Conservation (phyloP, 2,888 invertebrate genomes). For the Melieria crassipennis region DNA sequence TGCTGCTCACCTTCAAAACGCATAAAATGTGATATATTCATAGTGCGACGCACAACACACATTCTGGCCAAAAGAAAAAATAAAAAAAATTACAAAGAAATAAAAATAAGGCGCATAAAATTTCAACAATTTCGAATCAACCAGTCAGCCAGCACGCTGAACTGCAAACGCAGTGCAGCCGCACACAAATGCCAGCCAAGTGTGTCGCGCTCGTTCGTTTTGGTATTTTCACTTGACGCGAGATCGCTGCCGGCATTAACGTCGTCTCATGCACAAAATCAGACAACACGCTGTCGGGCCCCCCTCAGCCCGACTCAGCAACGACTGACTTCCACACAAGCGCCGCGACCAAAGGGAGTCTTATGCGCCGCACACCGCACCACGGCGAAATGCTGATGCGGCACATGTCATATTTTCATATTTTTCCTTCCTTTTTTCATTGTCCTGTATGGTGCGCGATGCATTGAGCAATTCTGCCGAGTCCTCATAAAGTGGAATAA, state of each 20-base stretch:
- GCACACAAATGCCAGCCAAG: conserved; percentile 30
- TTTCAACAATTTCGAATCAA: too few species aligned
- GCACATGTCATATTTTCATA: conserved; percentile 41
- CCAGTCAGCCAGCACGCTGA: too few species aligned
- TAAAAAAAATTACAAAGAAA: too few species aligned
- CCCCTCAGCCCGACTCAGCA: background rate
- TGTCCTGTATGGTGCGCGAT: background rate
- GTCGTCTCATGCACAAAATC: background rate
- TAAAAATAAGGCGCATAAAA: too few species aligned
- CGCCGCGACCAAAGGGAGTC: background rate
- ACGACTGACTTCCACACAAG: background rate
- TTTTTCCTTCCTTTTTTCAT: background rate
- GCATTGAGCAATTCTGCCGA: background rate
- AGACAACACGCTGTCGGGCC: background rate
- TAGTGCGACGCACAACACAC: too few species aligned
- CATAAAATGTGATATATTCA: conserved; percentile 12
- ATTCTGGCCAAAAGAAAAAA: too few species aligned
- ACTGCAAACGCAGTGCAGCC: conserved; percentile 19
- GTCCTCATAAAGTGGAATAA: background rate
- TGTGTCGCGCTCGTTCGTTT: conserved; percentile 33
- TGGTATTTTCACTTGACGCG: background rate
- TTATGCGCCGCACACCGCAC: background rate
- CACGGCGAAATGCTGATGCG: conserved; percentile 43
- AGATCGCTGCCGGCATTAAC: background rate
- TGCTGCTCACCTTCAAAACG: conserved; percentile 38